A percentile compares a stretch with the other conserved stretches of the same genome.
phyloP scores from a whole-genome alignment of 1,140 invertebrate genomes.

The Heliconius hewitsoni region DNA sequence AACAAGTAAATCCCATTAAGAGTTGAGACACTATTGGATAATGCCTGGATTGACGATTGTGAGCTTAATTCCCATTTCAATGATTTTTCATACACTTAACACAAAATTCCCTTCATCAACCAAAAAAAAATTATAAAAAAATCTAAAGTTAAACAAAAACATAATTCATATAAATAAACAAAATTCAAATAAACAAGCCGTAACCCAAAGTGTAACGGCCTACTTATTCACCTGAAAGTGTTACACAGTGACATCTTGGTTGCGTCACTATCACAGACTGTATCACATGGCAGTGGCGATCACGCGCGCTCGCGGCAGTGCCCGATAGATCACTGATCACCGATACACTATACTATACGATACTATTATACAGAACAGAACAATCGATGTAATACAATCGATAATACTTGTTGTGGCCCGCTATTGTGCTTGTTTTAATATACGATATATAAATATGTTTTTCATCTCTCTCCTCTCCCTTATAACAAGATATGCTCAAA shows the following conservation, averaged over 20 bases:
- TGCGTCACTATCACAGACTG: conserved; percentile 37
- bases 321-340: conserved; percentile 43
- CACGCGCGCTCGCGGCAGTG: conserved; percentile 43
- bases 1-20: no score
- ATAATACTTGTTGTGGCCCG: neutral
- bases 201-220: neutral
- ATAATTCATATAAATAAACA: neutral
- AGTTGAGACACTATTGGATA: no score
- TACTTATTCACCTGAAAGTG: conserved; percentile 48
- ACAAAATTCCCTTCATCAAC: neutral
- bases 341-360: neutral
- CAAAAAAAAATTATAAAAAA: no score
- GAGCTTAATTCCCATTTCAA: no score
- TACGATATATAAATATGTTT: no score
- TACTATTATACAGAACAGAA: neutral
- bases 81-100: no score
- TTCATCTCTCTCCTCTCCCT: no score
- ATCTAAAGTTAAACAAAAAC: no score
- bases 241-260: conserved; percentile 57
- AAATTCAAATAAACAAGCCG: neutral
- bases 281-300: conserved; percentile 44
- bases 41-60: no score
- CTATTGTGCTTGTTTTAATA: neutral
- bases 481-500: no score
- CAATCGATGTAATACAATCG: neutral